phyloP scores from a whole-genome alignment of 1,140 invertebrate genomes.

The Neelides sp. region DNA sequence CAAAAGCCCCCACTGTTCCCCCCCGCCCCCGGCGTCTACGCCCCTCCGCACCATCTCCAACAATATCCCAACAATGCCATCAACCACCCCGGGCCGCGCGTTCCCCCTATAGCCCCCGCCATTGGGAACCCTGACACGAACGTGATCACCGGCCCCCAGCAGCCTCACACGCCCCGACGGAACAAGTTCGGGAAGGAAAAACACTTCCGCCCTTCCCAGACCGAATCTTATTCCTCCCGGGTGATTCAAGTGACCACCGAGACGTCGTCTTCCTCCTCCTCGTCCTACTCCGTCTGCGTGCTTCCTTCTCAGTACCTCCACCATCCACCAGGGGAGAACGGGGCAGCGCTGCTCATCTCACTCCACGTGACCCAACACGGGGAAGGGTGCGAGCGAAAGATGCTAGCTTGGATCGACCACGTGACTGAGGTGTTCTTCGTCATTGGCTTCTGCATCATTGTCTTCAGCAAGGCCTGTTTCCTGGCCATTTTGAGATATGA shows the following conservation, averaged over 20 bases:
- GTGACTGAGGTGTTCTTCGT: constrained; percentile 70
- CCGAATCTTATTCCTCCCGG: too few relatives aligned
- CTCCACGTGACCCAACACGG: constrained; percentile 16
- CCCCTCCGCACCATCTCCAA: neutral
- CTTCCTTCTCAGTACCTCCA: neutral
- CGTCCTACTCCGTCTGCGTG: constrained; percentile 2
- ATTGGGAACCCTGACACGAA: too few relatives aligned
- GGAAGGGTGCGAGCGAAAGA: constrained; percentile 52
- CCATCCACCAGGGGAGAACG: neutral
- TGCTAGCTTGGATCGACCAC: constrained; percentile 58
- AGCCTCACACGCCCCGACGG: too few relatives aligned
- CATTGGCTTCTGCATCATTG: constrained; percentile 74
- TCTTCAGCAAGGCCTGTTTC: constrained; percentile 79
- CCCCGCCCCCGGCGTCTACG: neutral
- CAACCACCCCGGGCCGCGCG: too few relatives aligned
- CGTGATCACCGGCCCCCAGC: too few relatives aligned
- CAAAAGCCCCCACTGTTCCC: neutral
- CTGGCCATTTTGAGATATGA: constrained; percentile 59
- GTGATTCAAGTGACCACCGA: neutral
- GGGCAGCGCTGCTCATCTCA: neutral
- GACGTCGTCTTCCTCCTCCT: neutral
- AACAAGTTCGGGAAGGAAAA: too few relatives aligned
- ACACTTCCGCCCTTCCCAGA: too few relatives aligned
- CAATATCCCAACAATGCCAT: too few relatives aligned
- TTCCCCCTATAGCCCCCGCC: too few relatives aligned